Evolutionary conservation across 2,888 invertebrate species (phyloP), one percentile per base, ranked within the genome.

Genomic region (Trachelus iudaicus): DNA sequence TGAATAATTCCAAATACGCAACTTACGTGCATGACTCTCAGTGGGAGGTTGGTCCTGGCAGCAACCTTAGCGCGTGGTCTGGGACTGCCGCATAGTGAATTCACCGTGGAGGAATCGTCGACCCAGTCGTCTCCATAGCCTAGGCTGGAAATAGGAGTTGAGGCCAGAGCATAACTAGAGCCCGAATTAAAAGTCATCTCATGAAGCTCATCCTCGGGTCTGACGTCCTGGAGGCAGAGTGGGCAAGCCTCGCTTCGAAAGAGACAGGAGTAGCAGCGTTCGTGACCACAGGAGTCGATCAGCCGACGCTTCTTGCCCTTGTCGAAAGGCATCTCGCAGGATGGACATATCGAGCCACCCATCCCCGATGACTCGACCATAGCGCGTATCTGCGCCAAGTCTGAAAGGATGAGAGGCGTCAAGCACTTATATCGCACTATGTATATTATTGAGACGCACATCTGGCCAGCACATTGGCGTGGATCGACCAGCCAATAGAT

Each of bases 251-350:
- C 97, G 93, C 96, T 97, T 87, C 95, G 95, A 93, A 98, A 97
- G 95, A 98, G 96, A 92, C 98, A 98, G 85, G 97, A 96, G 94
- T 98, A 98, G 92, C 98, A 98, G 82, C 98, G 94, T 92, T 98
- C 98, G 94, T 98, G 98, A 85, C 98, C 98, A 92, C 98, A 98
- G 81, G 97, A 96, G 93, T 98, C 98, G 91, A 98, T 98, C 89
- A 98, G 94, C 92, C 97, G 96, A 92, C 98, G 95, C 93, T 98
- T 98, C 93, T 98, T 98, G 92, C 98, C 98, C 93, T 98, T 97
- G 93, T 98, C 98, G 93, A 98, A 98, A 87, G 98, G 97, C 95
- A 97, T 97, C 92, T 95, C 96, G 93, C 97, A 97, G 92, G 96
- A 96, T 83, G 97, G 97, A 92, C 97, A 97, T 82, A 93, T 94